Percentiles rank a stretch among this genome's conserved stretches.
phyloP scores from a whole-genome alignment of 2,888 invertebrate genomes.

The Leuctra nigra region DNA sequence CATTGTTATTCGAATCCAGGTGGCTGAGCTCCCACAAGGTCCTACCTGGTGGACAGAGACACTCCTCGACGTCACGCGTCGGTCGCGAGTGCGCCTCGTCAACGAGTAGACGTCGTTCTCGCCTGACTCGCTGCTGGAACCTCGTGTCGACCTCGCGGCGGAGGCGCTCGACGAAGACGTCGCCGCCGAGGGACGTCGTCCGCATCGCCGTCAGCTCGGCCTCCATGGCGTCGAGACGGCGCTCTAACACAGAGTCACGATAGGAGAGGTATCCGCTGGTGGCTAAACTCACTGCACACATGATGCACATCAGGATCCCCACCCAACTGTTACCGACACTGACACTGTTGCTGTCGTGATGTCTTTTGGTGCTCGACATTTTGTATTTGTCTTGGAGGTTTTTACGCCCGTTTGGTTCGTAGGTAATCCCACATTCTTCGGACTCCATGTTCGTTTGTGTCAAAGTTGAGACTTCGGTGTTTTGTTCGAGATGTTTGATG shows the following conservation, averaged over 20 bases:
- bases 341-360: not conserved
- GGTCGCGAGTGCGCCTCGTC: constrained; percentile 22
- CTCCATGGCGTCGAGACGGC: constrained; percentile 48
- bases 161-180: constrained; percentile 49
- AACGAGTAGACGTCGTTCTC: constrained; percentile 35
- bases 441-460: constrained; percentile 20
- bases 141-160: constrained; percentile 47
- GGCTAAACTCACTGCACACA: constrained; percentile 56
- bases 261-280: constrained; percentile 55
- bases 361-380: constrained; percentile 6
- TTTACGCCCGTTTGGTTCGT: constrained; percentile 17
- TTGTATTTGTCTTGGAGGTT: constrained; percentile 8
- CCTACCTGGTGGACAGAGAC: constrained; percentile 67
- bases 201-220: constrained; percentile 45
- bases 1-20: too few relatives aligned
- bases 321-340: not conserved
- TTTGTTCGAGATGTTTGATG: not conserved
- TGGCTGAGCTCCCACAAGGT: constrained; percentile 16
- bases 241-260: constrained; percentile 49
- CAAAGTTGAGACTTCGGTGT: not conserved
- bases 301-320: constrained; percentile 50
- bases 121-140: constrained; percentile 39
- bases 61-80: constrained; percentile 52
- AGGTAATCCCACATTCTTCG: constrained; percentile 7
- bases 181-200: constrained; percentile 34